Base-by-base conservation (phyloP, 2,888 invertebrate species). In the Trichogramma dendrolimi region DNA sequence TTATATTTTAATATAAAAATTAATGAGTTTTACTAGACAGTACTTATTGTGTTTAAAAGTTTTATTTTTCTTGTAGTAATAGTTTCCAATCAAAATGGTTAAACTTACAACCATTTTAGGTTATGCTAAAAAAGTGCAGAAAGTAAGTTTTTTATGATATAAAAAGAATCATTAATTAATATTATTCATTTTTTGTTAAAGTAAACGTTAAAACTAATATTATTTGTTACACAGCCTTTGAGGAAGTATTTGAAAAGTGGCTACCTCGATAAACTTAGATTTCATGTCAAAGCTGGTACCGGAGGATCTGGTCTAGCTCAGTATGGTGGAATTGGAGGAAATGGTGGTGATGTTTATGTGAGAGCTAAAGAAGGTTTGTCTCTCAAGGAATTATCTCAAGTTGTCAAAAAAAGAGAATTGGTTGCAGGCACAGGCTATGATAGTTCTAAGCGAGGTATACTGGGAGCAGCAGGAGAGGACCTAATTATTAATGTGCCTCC, bases 291-390 rank as follows among this genome's bases (percentile, higher is more conserved):
- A 75, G 96, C 89, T 4, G 97, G 97, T 4, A 81, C 86, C 39
- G 97, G 97, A 7, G 91, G 90, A 44, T 84, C 85, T 73, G 91
- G 91, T 11, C 80, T 87, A 27, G 89, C 89, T 3, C 89, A 89
- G 73, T 93, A 86, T 79, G 96, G 96, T 3, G 97, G 93, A 0
- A 80, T 91, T 8, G 97, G 97, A 7, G 97, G 97, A 0, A 87
- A 89, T 77, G 97, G 97, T 48, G 97, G 97, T 3, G 86, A 90
- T 79, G 87, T 98, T 4, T 86, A 86, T 71, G 83, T 92, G 11
- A 79, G 85, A 43, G 88, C 88, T 0, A 86, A 85, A 70, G 87
- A 90, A 72, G 81, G 81, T 38, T 71, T 85, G 0, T 83, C 83
- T 49, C 78, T 91, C 2, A 81, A 81, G 43, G 80, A 77, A 53